These are phyloP conservation scores for Marronus borbonicus DNA, from an alignment of 2,888 invertebrate species.

Conservation along the genomic window DNA sequence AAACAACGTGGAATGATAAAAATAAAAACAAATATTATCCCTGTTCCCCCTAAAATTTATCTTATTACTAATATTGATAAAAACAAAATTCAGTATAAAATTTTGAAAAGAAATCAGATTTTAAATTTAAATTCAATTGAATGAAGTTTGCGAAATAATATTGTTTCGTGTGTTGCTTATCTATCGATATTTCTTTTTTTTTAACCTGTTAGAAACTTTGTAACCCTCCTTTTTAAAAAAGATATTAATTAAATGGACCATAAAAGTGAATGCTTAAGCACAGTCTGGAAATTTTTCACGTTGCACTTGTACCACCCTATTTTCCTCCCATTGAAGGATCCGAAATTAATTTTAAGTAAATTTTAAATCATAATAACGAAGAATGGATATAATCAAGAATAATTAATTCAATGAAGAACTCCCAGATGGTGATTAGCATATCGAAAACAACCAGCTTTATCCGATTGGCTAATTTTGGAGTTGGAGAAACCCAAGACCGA, in stretches of 20 bases:
- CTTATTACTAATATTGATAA: no score
- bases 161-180: slow-evolving; percentile 6
- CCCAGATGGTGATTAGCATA: slow-evolving; percentile 3
- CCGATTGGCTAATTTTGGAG: slow-evolving; percentile 52
- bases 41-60: neutral
- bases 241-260: neutral
- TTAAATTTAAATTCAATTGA: neutral
- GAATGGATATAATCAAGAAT: neutral
- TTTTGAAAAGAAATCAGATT: no score
- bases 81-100: no score
- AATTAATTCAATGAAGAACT: slow-evolving; percentile 1
- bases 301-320: no score
- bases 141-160: neutral
- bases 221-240: neutral
- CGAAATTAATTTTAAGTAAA: no score
- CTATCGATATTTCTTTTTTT: neutral
- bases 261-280: neutral
- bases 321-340: no score
- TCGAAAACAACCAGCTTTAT: neutral
- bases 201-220: neutral
- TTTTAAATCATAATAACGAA: no score
- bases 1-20: neutral
- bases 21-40: neutral
- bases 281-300: no score
- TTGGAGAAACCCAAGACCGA: neutral